Evolutionary conservation across 1,140 invertebrate species (phyloP).

Genomic region (Dryas iulia): DNA sequence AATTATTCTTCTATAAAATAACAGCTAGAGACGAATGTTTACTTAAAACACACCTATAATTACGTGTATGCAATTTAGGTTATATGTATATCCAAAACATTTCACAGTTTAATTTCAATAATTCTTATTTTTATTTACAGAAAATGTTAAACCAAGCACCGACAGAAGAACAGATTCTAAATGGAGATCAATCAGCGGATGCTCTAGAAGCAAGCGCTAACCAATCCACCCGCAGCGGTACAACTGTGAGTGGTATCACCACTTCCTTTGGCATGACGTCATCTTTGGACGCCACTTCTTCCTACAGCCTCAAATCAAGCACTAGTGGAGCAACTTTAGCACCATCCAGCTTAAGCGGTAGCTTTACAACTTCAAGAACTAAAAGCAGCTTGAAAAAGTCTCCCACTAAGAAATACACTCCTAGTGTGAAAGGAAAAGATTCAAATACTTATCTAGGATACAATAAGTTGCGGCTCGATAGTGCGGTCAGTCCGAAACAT

Average conservation of each 20-base stretch:
- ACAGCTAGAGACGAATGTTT: too few relatives aligned
- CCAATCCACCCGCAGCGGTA: conserved; percentile 57
- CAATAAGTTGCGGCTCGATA: conserved; percentile 75
- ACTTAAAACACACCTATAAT: too few relatives aligned
- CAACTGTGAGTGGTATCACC: conserved; percentile 56
- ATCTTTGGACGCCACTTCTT: conserved; percentile 66
- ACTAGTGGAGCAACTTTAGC: conserved; percentile 60
- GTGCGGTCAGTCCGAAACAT: conserved; percentile 76
- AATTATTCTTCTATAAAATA: too few relatives aligned
- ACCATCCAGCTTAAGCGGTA: conserved; percentile 65
- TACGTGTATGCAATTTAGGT: too few relatives aligned
- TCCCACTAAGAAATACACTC: conserved; percentile 67
- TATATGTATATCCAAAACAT: too few relatives aligned
- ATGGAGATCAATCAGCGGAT: conserved; percentile 56
- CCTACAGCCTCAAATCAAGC: conserved; percentile 67
- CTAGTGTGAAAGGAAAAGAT: conserved; percentile 57
- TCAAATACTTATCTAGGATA: conserved; percentile 65
- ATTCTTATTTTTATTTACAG: conserved; percentile 40
- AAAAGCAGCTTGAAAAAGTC: conserved; percentile 73
- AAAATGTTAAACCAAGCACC: conserved; percentile 74
- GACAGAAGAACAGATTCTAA: conserved; percentile 64
- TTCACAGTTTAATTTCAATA: too few relatives aligned
- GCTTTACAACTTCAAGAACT: conserved; percentile 62
- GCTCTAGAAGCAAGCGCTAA: conserved; percentile 55
- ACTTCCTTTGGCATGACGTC: conserved; percentile 62